Evolutionary conservation across 2,888 invertebrate genomes (phyloP).

Genomic region (Drosophila borealis): DNA sequence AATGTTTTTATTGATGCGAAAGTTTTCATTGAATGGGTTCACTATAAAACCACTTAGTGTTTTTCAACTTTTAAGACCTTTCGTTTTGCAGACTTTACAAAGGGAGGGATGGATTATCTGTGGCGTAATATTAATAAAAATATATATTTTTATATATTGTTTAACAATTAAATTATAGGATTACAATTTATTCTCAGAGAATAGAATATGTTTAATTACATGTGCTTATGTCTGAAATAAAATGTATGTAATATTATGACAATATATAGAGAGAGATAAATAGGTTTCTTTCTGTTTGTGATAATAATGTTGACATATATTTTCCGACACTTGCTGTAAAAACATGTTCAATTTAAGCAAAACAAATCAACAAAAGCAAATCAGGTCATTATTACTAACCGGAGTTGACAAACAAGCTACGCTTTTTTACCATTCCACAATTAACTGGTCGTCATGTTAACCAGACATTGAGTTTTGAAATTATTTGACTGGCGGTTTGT

Average conservation of each 20-base stretch:
- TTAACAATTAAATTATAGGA: not conserved
- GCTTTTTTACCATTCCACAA: not conserved
- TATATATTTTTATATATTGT: too few species aligned
- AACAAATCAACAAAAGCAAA: not conserved
- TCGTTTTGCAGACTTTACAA: conserved; percentile 1
- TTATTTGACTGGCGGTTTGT: not conserved
- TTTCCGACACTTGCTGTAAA: not conserved
- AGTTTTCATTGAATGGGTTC: conserved; percentile 16
- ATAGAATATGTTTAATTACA: too few species aligned
- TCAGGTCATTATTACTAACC: not conserved
- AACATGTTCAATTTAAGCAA: not conserved
- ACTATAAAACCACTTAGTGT: conserved; percentile 31
- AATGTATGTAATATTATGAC: too few species aligned
- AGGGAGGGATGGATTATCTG: too few species aligned
- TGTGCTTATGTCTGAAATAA: too few species aligned
- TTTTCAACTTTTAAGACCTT: conserved; percentile 25
- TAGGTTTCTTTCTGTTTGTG: too few species aligned
- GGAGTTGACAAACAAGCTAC: not conserved
- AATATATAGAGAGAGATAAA: too few species aligned
- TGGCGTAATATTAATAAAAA: too few species aligned
- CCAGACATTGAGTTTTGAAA: not conserved
- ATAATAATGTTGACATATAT: too few species aligned
- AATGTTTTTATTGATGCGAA: conserved; percentile 23
- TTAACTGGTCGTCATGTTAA: not conserved
- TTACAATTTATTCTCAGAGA: too few species aligned